Evolutionary conservation across 2,797 vertebrate genomes (phyloP).

Genomic region (Hypotaenidia philippensis): DNA sequence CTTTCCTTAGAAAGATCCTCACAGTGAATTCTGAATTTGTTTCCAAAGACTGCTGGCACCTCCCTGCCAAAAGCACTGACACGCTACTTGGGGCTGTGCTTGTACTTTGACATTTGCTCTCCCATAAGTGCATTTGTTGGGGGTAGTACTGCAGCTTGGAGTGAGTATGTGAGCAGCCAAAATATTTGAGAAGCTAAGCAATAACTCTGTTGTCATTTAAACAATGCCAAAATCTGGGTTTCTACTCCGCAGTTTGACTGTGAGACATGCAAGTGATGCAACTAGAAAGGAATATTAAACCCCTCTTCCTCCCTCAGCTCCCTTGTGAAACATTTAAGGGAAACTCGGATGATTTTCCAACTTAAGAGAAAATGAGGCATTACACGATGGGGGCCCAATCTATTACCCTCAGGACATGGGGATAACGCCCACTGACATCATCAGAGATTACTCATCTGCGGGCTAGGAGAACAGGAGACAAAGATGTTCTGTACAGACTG

Average conservation of each 20-base stretch:
- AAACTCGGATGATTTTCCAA: slow-evolving; percentile 35
- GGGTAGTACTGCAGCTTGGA: not conserved
- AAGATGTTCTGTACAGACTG: slow-evolving; percentile 4
- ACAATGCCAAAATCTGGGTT: slow-evolving; percentile 1
- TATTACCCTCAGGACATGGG: not conserved
- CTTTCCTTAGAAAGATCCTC: not conserved
- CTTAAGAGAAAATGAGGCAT: slow-evolving; percentile 21
- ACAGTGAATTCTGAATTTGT: not conserved
- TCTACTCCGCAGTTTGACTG: not conserved
- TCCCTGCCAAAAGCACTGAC: not conserved
- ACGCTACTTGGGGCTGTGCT: not conserved
- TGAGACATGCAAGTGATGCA: not conserved
- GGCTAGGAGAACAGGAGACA: slow-evolving; percentile 14
- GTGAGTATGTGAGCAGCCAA: not conserved
- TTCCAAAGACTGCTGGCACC: slow-evolving; percentile 18
- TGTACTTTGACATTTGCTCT: slow-evolving; percentile 39
- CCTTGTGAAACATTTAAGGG: slow-evolving; percentile 34
- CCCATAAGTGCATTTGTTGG: not conserved
- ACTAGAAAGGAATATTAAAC: slow-evolving; percentile 54
- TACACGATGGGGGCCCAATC: not conserved
- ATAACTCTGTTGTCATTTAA: slow-evolving; percentile 28
- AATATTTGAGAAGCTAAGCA: slow-evolving; percentile 53
- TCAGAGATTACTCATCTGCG: slow-evolving; percentile 46
- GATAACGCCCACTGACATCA: slow-evolving; percentile 57
- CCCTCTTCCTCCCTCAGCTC: slow-evolving; percentile 26